These are phyloP conservation scores for Carapus acus DNA, from an alignment of 2,797 vertebrate species.

Conservation along the genomic window DNA sequence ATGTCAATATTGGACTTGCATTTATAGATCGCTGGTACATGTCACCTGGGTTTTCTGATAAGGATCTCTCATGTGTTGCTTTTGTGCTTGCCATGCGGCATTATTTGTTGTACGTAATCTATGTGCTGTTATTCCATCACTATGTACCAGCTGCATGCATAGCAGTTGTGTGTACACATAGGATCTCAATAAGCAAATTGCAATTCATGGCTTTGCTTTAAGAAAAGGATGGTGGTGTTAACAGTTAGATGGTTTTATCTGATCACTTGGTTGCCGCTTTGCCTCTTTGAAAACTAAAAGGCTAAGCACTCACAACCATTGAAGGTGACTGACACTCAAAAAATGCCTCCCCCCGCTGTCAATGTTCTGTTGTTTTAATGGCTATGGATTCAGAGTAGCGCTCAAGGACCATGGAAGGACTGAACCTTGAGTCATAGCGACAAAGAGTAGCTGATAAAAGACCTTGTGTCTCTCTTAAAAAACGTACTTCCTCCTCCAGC, in stretches of 20 bases:
- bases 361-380: background rate
- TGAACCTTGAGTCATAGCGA: background rate
- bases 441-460: slow-evolving; percentile 7
- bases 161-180: too few relatives aligned
- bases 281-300: background rate
- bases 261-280: background rate
- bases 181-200: too few relatives aligned
- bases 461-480: background rate
- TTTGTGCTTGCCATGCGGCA: too few relatives aligned
- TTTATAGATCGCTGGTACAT: too few relatives aligned
- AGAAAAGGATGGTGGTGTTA: too few relatives aligned
- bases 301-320: background rate
- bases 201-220: too few relatives aligned
- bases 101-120: too few relatives aligned
- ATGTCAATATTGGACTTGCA: background rate
- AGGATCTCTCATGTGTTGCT: too few relatives aligned
- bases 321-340: background rate
- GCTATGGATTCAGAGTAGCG: background rate
- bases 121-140: too few relatives aligned
- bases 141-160: too few relatives aligned
- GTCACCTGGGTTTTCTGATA: too few relatives aligned
- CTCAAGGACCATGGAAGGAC: background rate
- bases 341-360: background rate
- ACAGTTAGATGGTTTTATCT: too few relatives aligned
- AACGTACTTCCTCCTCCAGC: slow-evolving; percentile 4